Evolutionary conservation across 2,113 vertebrate genomes (phyloP).

Genomic region (Leucosticte australis): DNA sequence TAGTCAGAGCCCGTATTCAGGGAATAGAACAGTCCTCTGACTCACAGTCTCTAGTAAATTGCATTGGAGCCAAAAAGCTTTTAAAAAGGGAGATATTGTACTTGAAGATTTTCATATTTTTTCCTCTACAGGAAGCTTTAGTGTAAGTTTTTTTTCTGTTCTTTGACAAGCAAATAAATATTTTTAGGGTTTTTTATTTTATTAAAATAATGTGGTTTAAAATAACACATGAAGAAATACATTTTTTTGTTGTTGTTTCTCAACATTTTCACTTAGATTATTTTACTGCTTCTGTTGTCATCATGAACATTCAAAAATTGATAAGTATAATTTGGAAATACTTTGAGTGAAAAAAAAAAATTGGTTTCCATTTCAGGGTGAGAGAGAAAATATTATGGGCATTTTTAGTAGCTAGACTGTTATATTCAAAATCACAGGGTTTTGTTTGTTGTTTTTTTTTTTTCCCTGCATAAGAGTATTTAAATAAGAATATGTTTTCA

Average conservation of each 20-base stretch:
- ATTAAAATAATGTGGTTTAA: neutral
- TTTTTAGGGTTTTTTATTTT: neutral
- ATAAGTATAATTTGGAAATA: neutral
- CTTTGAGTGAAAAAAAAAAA: neutral
- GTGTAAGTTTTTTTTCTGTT: neutral
- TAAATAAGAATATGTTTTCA: neutral
- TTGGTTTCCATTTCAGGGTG: neutral
- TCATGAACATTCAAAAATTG: neutral
- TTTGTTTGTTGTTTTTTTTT: no score
- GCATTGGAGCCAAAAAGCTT: neutral
- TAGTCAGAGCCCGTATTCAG: neutral
- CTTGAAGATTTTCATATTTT: neutral
- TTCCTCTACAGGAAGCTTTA: neutral
- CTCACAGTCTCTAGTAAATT: neutral
- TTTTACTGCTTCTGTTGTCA: neutral
- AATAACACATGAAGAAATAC: neutral
- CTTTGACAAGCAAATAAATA: neutral
- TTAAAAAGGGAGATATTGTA: neutral
- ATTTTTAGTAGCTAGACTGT: neutral
- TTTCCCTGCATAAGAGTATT: neutral
- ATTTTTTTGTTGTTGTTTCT: neutral
- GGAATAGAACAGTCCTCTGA: neutral
- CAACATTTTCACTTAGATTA: rapidly evolving
- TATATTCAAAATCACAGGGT: neutral
- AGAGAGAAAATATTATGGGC: neutral